Conservation (phyloP, 2,113 vertebrate genomes). For the Felis chaus region DNA sequence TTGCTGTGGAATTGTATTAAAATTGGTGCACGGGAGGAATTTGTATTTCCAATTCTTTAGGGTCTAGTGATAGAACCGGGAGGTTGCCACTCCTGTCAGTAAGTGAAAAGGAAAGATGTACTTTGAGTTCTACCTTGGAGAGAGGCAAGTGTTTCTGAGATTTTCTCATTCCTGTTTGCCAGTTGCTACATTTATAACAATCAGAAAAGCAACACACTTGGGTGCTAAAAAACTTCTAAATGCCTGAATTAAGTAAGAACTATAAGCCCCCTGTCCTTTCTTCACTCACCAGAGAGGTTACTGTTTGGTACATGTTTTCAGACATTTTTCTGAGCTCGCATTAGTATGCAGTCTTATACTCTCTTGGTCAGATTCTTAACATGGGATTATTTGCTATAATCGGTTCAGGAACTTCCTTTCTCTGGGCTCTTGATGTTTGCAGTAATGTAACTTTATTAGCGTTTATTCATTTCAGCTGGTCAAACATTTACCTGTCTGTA, state of each 20-base stretch:
- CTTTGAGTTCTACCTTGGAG: not conserved
- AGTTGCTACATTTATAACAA: not conserved
- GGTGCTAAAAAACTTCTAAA: not conserved
- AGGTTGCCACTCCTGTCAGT: rapidly evolving
- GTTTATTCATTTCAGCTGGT: not conserved
- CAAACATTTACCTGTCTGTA: not conserved
- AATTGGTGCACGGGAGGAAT: not conserved
- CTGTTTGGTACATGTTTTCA: not conserved
- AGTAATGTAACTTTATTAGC: not conserved
- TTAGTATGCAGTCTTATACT: no score
- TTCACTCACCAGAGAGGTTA: not conserved
- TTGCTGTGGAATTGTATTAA: not conserved
- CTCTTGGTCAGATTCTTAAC: not conserved
- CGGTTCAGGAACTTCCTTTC: not conserved
- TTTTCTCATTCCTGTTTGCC: not conserved
- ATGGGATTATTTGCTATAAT: not conserved
- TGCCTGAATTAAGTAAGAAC: not conserved
- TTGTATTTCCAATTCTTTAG: not conserved
- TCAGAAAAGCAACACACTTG: not conserved
- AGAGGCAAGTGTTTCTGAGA: not conserved
- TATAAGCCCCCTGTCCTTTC: not conserved
- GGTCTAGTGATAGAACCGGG: not conserved
- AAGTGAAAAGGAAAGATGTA: not conserved
- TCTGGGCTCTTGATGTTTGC: not conserved
- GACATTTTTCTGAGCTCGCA: not conserved